Base-by-base conservation (phyloP, 1,140 invertebrate species). In the Vanessa atalanta region DNA sequence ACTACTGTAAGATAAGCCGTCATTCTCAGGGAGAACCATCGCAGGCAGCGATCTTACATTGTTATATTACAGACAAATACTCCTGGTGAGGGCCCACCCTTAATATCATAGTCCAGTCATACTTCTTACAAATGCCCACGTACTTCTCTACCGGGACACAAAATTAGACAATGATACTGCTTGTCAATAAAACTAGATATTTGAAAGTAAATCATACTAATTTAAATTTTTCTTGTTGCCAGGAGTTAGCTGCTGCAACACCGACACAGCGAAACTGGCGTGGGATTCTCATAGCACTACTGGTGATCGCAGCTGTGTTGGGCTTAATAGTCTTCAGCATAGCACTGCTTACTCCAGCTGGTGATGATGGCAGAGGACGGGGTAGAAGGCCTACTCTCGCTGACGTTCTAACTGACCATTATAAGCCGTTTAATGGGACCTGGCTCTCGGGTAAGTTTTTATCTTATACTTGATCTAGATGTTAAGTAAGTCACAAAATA, bases 251-350 rank as follows among this genome's bases (percentile, higher is more conserved):
- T 68, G 96, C 95, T 16, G 94, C 95, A 23, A 96, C 96, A 16
- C 96, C 96, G n/a, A 96, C 95, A 71, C 95, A 97, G 83, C 93
- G 96, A 55, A 98, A 98, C 93, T 98, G 97, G 97, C 95, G 96
- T 43, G 97, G 97, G 14, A 98, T 98, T 74, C 95, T 96, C 71
- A 98, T 98, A 72, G 97, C 98, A 0, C 93, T 98, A 47, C 92
- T 98, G 70, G 97, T 98, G 37, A 98, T 98, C 73, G 94, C 96
- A 14, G 95, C 96, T 7, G 97, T 98, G 12, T 95, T 97, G 77
- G 96, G 96, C 20, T 94, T 98, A 76, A 98, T 98, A 51, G 94
- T 97, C 70, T 96, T 97, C 87, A 97, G 97, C 83, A 97, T 98
- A 81, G 95, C 98, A 20, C 93, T 98, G 55, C 94, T 98, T 12